Conservation (phyloP, 37 sponge, comb jelly and placozoan species). For the Geodia barretti region DNA sequence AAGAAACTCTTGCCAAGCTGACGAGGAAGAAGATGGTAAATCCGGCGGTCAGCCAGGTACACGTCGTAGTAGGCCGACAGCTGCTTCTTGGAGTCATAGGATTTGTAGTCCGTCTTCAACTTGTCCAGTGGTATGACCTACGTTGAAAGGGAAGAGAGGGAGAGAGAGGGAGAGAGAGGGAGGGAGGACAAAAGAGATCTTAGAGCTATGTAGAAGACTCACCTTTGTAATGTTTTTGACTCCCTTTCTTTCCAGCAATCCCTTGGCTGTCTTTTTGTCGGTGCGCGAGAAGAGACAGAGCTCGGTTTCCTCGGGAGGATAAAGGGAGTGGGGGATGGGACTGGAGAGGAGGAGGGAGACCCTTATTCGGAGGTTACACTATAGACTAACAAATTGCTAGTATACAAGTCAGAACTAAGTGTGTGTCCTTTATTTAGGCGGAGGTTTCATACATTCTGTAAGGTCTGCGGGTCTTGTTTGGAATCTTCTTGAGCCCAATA, state of each 20-base stretch:
- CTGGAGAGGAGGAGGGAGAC: conserved; percentile 32
- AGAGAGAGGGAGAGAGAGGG: not conserved
- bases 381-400: too few species aligned
- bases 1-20: conserved; percentile 88
- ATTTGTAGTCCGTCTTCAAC: conserved; percentile 71
- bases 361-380: too few species aligned
- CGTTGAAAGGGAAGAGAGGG: not conserved
- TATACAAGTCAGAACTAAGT: too few species aligned
- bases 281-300: conserved; percentile 80
- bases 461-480: conserved; percentile 49
- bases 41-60: conserved; percentile 66
- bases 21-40: conserved; percentile 68
- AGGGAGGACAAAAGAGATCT: not conserved
- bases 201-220: not conserved
- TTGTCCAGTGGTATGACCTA: conserved; percentile 81
- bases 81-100: conserved; percentile 75
- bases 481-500: conserved; percentile 73
- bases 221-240: conserved; percentile 68
- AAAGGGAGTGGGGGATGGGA: conserved; percentile 65
- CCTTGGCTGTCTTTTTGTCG: conserved; percentile 44
- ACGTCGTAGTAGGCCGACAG: conserved; percentile 69
- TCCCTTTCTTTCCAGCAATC: conserved; percentile 57
- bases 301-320: conserved; percentile 35
- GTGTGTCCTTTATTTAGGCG: not conserved
- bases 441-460: conserved; percentile 50